Evolutionary conservation across 2,888 invertebrate genomes (phyloP).

Genomic region (Carcina quercana): DNA sequence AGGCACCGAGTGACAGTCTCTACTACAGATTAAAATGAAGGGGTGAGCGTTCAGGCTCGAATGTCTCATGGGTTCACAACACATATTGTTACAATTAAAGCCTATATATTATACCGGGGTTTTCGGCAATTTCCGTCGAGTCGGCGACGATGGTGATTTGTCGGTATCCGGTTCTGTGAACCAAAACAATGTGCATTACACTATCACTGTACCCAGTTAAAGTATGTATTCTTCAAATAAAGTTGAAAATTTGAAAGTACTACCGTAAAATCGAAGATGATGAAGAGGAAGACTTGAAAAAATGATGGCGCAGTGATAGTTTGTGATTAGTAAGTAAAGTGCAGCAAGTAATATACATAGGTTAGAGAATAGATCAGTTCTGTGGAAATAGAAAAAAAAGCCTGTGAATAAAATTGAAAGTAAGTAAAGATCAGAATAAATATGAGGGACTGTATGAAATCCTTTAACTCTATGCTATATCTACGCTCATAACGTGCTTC

Average conservation of each 20-base stretch:
- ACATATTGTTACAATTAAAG: slow-evolving; percentile 72
- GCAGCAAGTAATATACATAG: slow-evolving; percentile 6
- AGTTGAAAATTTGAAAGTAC: slow-evolving; percentile 11
- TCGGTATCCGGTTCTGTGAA: slow-evolving; percentile 88
- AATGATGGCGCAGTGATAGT: slow-evolving; percentile 24
- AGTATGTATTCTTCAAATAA: background rate
- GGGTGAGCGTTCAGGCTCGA: slow-evolving; percentile 47
- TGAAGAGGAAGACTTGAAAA: slow-evolving; percentile 27
- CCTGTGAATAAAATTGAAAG: slow-evolving; percentile 10
- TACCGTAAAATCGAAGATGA: slow-evolving; percentile 29
- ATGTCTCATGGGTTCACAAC: slow-evolving; percentile 71
- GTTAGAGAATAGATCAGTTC: slow-evolving; percentile 13
- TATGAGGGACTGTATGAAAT: too few species aligned
- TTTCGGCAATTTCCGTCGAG: slow-evolving; percentile 96
- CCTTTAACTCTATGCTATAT: too few species aligned
- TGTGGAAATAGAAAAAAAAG: slow-evolving; percentile 9
- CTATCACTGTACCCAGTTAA: slow-evolving; percentile 18
- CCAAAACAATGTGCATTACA: slow-evolving; percentile 52
- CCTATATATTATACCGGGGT: slow-evolving; percentile 91
- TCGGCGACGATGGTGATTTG: slow-evolving; percentile 91
- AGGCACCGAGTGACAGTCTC: slow-evolving; percentile 72
- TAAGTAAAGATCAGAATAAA: too few species aligned
- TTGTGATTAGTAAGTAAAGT: slow-evolving; percentile 9
- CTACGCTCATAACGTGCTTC: too few species aligned
- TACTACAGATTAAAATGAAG: slow-evolving; percentile 61